Evolutionary conservation across 2,888 invertebrate species (phyloP), one percentile per base, ranked within the genome.

Genomic region (Lagria hirta): DNA sequence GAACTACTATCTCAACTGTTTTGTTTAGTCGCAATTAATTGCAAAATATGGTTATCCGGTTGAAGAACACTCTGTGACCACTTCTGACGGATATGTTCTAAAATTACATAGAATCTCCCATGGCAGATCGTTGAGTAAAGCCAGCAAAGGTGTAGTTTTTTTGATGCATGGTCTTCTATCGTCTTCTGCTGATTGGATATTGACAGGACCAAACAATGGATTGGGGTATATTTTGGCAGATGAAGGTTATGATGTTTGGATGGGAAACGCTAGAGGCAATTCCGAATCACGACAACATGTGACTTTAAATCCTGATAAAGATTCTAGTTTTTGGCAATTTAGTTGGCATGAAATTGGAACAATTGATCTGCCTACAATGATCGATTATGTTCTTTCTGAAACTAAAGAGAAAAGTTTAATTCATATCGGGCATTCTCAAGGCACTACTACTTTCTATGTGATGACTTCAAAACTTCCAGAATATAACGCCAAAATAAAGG

Each of bases 281-380:
- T 46, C 34, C 1, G 50, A 57, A 30, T 59, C 57, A 5, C 48
- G 57, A 8, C 49, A 55, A 16, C 58, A 61, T 35, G 58, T 51
- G 2, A 33, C 16, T 6, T 42, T 57, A 4, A 48, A 57, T 29
- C 60, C 64, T 1, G 53, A 60, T 26, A 7, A 28, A 70, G 26
- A 67, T 79, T 3, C 27, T 5, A 82, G 49, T 32, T 70, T 67
- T 46, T 71, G 69, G 69, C 44, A 68, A 7, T 70, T 68, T 50
- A 88, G 88, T 43, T 94, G 85, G 83, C 87, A 93, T 62, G 84
- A 91, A 65, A 88, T 93, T 65, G 89, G 86, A 0, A 69, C 76
- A 41, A 78, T 75, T 50, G 95, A 95, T 68, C 62, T 94, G 7
- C 90, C 93, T 1, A 79, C 86, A 0, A 85, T 84, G 74, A 83